Evolutionary conservation across 1,140 invertebrate genomes (phyloP).

Genomic region (Bicyclus anynana): DNA sequence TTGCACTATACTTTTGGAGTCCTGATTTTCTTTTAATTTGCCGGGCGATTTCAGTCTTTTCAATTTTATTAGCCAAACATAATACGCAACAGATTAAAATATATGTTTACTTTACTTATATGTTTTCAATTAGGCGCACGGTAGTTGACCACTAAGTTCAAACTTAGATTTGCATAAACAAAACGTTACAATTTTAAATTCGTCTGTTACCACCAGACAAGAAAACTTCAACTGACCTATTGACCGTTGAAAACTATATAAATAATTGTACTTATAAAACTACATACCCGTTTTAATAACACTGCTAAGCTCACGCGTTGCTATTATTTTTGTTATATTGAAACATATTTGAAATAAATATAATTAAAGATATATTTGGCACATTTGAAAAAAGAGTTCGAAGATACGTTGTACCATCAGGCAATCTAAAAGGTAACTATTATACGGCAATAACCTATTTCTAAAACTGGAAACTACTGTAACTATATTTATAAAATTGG

Average conservation of each 20-base stretch:
- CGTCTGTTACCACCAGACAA: background rate
- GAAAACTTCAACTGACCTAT: background rate
- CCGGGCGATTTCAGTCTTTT: too few species aligned
- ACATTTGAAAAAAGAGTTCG: background rate
- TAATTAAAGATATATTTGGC: background rate
- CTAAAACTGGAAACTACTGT: too few species aligned
- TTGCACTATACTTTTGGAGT: too few species aligned
- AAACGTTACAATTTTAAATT: background rate
- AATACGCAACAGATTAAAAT: too few species aligned
- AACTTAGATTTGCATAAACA: background rate
- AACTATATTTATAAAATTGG: too few species aligned
- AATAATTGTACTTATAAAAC: background rate
- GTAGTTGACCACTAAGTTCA: background rate
- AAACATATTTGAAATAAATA: slow-evolving; percentile 16
- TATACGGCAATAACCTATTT: too few species aligned
- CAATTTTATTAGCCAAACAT: too few species aligned
- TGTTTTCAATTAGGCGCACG: too few species aligned
- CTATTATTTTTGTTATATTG: slow-evolving; percentile 12
- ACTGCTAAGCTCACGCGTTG: slow-evolving; percentile 24
- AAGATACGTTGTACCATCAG: background rate
- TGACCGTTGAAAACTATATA: too few species aligned
- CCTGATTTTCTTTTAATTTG: too few species aligned
- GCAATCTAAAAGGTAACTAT: too few species aligned
- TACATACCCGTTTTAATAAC: slow-evolving; percentile 28
- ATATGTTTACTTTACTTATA: too few species aligned